A percentile compares a stretch with the other conserved stretches of the same genome.
Evolutionary conservation across 1,140 invertebrate species (phyloP).

Genomic region (Gonatopus flavifemur): DNA sequence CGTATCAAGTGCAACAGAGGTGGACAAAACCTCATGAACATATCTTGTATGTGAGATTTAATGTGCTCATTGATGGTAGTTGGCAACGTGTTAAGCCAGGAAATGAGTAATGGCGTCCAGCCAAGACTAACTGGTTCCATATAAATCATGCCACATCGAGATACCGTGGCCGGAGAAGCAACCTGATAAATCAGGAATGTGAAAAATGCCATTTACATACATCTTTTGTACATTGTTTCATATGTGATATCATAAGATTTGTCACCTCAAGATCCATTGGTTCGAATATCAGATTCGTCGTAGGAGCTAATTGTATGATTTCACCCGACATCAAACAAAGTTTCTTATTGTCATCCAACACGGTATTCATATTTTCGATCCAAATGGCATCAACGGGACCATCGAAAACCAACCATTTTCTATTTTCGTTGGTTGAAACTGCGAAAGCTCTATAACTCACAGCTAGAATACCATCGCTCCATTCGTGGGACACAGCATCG

Average conservation of each 20-base stretch:
- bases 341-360: conserved; percentile 95
- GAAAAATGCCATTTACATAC: not conserved
- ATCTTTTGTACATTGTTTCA: not conserved
- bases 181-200: conserved; percentile 54
- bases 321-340: conserved; percentile 90
- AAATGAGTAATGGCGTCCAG: conserved; percentile 83
- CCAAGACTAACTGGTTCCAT: conserved; percentile 88
- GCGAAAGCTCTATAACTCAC: conserved; percentile 89
- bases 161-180: conserved; percentile 86
- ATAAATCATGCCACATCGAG: conserved; percentile 96
- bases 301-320: conserved; percentile 90
- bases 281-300: conserved; percentile 93
- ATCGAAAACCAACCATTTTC: conserved; percentile 95
- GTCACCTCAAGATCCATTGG: conserved; percentile 86
- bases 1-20: conserved; percentile 71
- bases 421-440: conserved; percentile 67
- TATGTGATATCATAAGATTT: not conserved
- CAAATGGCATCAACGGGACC: conserved; percentile 95
- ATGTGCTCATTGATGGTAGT: conserved; percentile 66
- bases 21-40: conserved; percentile 81
- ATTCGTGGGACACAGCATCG: conserved; percentile 91
- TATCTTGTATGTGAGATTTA: conserved; percentile 64
- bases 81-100: conserved; percentile 87
- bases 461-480: conserved; percentile 93
- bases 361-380: conserved; percentile 98